Base-by-base conservation (phyloP, 2,797 vertebrate genomes). In the Peromyscus nudipes region DNA sequence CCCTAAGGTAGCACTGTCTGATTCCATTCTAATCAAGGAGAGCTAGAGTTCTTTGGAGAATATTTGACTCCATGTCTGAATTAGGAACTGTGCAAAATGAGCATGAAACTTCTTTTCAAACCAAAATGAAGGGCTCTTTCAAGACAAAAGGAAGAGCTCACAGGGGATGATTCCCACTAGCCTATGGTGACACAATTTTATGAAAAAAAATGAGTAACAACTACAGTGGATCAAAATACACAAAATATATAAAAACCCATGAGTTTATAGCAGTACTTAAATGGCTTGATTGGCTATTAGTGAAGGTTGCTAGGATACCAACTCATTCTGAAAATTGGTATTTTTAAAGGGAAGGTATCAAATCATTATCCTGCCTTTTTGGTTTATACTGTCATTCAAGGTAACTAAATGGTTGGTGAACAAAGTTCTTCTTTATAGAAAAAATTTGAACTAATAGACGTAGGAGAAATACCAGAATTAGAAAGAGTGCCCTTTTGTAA, bases 271-370 rank as follows among this genome's bases (percentile, higher is more conserved):
- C 19, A 89, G 87, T 89, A 92, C 29, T 69, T 92, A 80, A 92
- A 89, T 94, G 31, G 71, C 46, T 87, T 87, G 75, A 92, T 89
- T 83, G 49, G 84, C 91, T 69, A 96, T 57, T 43, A 83, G 11
- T 57, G 40, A 87, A 93, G 43, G 95, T 93, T 97, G 94, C 96
- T 96, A 97, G 84, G 94, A 93, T 97, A 97, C 87, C 57, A 83
- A 92, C 62, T 93, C 67, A 96, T 93, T 96, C 57, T 96, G 95
- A 92, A 96, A 97, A 95, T 29, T 67, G 82, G 84, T 96, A 76
- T 81, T 95, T 96, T 92, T 84, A 90, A 91, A 96, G 83, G 29
- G 85, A 96, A 81, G 52, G 29, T 85, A 92, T 69, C 84, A 90
- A 96, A 96, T 25, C 88, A 93, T 94, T 96, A 95, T 85, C 65